Base-by-base conservation (phyloP, 2,113 vertebrate species). In the Pterocles burchelli region DNA sequence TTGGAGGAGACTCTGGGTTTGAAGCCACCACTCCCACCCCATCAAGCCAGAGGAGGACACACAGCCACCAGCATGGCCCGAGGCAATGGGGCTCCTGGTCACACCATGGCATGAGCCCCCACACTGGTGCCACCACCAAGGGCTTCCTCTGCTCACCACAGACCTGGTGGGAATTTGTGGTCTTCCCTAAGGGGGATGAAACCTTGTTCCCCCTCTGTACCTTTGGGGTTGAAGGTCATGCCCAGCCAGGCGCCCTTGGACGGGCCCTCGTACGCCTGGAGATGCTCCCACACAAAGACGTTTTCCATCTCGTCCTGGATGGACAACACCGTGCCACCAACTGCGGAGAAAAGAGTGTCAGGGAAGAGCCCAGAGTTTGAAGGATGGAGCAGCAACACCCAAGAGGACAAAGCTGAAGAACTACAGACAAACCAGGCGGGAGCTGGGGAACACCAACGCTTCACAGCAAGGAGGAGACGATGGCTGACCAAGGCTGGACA, bases 291-390 rank as follows among this genome's bases (percentile, higher is more conserved):
- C 75, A 99, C 96, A 15, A 99, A 99, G 67, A 98, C 95, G 0
- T 99, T 99, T 97, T 99, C 99, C 24, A 96, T 98, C 95, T 99
- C 99, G 20, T 99, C 99, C 94, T 98, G 95, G 90, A 99, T 99
- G 51, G 99, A 99, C 88, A 99, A 97, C 81, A 99, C 98, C 0
- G 98, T 97, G 18, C 99, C 98, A 9, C 99, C 99, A 58, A 97
- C 99, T 99, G 95, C 8, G n/a, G 76, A 89, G 58, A 14, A 41
- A 90, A 75, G 55, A 87, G 20, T 5, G 21, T 72, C 52, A 91
- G 25, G 26, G 46, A 75, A 48, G 46, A 75, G n/a, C 36, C 34
- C 57, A 59, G 65, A 78, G 46, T 57, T 71, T 3, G 2, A 22
- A 58, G 26, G 43, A 77, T 0, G 9, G 51, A 78, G 34, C n/a